These are phyloP conservation scores for Coronaproctus castanopsis DNA, from an alignment of 2,888 invertebrate genomes.

Conservation along the genomic window DNA sequence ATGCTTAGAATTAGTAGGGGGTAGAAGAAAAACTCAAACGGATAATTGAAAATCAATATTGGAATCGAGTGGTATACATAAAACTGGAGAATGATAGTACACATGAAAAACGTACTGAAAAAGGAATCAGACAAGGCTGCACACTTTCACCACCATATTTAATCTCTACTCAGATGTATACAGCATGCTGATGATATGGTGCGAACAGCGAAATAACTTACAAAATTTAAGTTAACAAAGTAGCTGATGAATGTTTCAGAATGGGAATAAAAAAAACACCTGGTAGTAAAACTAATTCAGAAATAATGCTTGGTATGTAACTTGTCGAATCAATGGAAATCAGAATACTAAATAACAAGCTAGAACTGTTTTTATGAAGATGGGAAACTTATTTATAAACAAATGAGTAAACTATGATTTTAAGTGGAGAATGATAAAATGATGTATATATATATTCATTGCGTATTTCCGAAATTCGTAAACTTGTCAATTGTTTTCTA, in stretches of 20 bases:
- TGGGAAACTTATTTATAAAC: neutral
- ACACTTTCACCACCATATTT: neutral
- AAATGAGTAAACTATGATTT: neutral
- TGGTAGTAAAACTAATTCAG: neutral
- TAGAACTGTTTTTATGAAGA: neutral
- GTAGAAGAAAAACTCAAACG: neutral
- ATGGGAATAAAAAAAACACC: neutral
- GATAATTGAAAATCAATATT: neutral
- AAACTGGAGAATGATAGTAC: neutral
- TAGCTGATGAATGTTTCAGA: neutral
- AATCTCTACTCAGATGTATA: neutral
- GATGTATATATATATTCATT: too few relatives aligned
- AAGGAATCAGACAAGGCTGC: neutral
- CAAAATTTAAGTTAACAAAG: neutral
- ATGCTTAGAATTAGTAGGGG: neutral
- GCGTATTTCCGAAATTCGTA: too few relatives aligned
- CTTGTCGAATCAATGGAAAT: neutral
- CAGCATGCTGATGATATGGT: neutral
- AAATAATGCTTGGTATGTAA: neutral
- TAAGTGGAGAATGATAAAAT: neutral
- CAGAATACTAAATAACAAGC: neutral
- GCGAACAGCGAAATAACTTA: neutral
- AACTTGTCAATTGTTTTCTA: too few relatives aligned
- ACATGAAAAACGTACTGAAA: neutral
- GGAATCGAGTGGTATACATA: neutral